Percentiles rank a stretch among this genome's conserved stretches.
Conservation (phyloP, 2,113 vertebrate species). For the Saccopteryx leptura region DNA sequence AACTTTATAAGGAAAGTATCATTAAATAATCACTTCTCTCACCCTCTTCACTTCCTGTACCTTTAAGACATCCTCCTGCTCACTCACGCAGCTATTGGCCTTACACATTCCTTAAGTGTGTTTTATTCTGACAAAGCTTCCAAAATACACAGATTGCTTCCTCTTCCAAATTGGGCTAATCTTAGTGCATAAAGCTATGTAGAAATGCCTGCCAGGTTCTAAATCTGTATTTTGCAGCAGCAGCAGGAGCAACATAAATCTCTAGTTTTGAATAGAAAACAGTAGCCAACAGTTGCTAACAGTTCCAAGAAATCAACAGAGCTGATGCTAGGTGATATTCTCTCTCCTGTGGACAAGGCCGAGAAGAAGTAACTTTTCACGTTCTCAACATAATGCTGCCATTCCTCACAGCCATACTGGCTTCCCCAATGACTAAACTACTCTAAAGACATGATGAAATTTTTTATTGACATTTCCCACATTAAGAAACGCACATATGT, state of each 20-base stretch:
- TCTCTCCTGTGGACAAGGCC: not conserved
- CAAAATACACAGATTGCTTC: slow-evolving; percentile 66
- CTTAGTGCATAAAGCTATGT: slow-evolving; percentile 43
- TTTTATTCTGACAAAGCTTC: slow-evolving; percentile 61
- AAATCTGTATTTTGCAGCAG: slow-evolving; percentile 66
- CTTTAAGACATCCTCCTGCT: not conserved
- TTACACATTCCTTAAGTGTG: not conserved
- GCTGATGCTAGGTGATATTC: not conserved
- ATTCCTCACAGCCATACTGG: not conserved
- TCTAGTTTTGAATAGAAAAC: slow-evolving; percentile 53
- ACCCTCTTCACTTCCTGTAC: not conserved
- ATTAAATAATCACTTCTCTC: not conserved
- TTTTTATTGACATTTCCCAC: not conserved
- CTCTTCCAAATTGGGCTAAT: slow-evolving; percentile 40
- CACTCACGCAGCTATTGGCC: not conserved
- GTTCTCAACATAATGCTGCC: not conserved
- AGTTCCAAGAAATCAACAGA: not conserved
- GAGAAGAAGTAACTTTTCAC: slow-evolving; percentile 35
- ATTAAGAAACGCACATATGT: slow-evolving; percentile 14
- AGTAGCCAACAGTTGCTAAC: not conserved
- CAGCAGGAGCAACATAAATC: slow-evolving; percentile 59
- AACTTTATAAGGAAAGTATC: not conserved
- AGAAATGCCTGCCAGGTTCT: slow-evolving; percentile 58
- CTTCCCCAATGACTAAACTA: not conserved
- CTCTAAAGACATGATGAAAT: not conserved